A percentile compares a stretch with the other conserved stretches of the same genome.
phyloP scores from a whole-genome alignment of 2,113 vertebrate genomes.

The Excalfactoria chinensis region DNA sequence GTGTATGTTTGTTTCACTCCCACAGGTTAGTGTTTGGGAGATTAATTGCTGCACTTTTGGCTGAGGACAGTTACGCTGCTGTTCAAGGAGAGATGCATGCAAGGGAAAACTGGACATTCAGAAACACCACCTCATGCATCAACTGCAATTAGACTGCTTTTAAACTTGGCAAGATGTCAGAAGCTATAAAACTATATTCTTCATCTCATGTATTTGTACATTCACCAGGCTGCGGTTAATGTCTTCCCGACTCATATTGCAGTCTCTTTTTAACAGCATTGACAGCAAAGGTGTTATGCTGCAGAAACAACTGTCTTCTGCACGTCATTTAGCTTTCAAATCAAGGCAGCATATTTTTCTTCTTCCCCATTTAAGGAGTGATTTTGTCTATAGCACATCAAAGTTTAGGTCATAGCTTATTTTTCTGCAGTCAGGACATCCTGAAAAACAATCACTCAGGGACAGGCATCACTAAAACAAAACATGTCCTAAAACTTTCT shows the following conservation, averaged over 20 bases:
- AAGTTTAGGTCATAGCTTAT: neutral
- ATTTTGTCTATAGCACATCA: neutral
- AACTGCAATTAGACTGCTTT: conserved; percentile 3
- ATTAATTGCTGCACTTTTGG: neutral
- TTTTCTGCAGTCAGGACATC: neutral
- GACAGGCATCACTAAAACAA: neutral
- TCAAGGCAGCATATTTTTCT: accelerated
- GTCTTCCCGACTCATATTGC: neutral
- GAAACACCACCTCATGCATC: neutral
- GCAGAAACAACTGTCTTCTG: neutral
- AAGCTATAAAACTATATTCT: neutral
- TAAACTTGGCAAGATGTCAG: neutral
- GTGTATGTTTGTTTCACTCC: neutral
- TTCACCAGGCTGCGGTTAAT: neutral
- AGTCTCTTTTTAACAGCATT: neutral
- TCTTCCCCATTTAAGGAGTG: neutral
- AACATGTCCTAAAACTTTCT: neutral
- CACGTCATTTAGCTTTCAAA: neutral
- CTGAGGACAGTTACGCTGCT: neutral
- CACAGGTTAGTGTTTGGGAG: neutral
- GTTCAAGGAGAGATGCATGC: neutral
- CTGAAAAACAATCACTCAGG: neutral
- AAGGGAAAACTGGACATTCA: neutral
- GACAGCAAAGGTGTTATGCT: neutral
- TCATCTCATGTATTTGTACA: neutral